Percentiles rank a stretch among this genome's conserved stretches.
phyloP scores from a whole-genome alignment of 2,888 invertebrate species.

The Adineta ricciae region DNA sequence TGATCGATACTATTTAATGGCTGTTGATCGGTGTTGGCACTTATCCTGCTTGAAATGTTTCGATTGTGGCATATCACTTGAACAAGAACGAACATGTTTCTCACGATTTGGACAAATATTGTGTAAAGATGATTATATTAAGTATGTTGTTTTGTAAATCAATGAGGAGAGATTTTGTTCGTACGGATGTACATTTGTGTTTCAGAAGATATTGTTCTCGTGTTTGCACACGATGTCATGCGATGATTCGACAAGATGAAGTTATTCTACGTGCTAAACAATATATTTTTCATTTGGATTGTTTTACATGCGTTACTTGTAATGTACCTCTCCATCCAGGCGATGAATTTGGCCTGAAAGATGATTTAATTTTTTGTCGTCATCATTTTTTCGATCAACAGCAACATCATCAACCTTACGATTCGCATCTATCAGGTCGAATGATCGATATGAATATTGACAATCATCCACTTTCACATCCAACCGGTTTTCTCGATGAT shows the following conservation, averaged over 20 bases:
- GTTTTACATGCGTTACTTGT: conserved; percentile 78
- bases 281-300: conserved; percentile 74
- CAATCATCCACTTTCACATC: not conserved
- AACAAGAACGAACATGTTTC: conserved; percentile 81
- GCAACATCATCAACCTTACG: not conserved
- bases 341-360: conserved; percentile 78
- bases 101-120: conserved; percentile 82
- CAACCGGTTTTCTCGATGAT: conserved; percentile 11
- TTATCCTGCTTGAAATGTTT: conserved; percentile 32
- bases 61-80: conserved; percentile 63
- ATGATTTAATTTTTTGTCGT: conserved; percentile 73
- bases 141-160: conserved; percentile 55
- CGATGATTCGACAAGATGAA: conserved; percentile 73
- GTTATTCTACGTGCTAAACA: conserved; percentile 80
- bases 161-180: conserved; percentile 25
- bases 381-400: conserved; percentile 60
- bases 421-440: not conserved
- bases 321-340: conserved; percentile 71
- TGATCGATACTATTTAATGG: conserved; percentile 32
- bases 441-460: not conserved
- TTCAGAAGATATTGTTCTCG: conserved; percentile 66
- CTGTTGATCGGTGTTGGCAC: conserved; percentile 31
- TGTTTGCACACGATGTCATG: conserved; percentile 72
- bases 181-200: no score
- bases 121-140: conserved; percentile 90